Percentiles rank a stretch among this genome's conserved stretches.
These are phyloP conservation scores for Cyprinella venusta DNA, from an alignment of 2,797 vertebrate genomes.

Conservation along the genomic window DNA sequence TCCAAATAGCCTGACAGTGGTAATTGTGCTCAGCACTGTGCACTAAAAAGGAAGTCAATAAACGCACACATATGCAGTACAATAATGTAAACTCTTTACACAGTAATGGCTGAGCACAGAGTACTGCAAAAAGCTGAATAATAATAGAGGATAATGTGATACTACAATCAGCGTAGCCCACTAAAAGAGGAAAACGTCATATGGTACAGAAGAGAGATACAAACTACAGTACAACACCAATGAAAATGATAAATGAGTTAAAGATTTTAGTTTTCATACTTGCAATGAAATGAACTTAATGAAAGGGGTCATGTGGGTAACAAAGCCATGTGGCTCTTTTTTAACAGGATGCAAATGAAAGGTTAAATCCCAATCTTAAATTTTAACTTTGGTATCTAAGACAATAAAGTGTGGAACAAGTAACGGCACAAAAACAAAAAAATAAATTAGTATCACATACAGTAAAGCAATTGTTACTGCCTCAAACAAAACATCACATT, in stretches of 20 bases:
- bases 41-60: conserved; percentile 11
- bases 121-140: conserved; percentile 23
- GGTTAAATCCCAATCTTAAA: neutral
- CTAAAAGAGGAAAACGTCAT: conserved; percentile 4
- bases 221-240: neutral
- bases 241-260: neutral
- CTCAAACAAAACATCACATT: conserved; percentile 23
- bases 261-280: neutral
- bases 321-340: neutral
- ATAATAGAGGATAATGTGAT: conserved; percentile 38
- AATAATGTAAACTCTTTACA: conserved; percentile 29
- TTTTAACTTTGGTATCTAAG: neutral
- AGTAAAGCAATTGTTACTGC: neutral
- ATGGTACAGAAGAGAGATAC: neutral
- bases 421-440: neutral
- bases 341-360: neutral
- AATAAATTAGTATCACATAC: neutral
- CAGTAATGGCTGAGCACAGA: conserved; percentile 9
- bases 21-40: conserved; percentile 1
- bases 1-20: conserved; percentile 3
- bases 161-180: conserved; percentile 1
- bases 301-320: neutral
- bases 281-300: neutral
- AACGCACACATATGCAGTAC: conserved; percentile 21
- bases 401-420: neutral